phyloP scores from a whole-genome alignment of 2,797 vertebrate species.

The Poeciliopsis turneri region DNA sequence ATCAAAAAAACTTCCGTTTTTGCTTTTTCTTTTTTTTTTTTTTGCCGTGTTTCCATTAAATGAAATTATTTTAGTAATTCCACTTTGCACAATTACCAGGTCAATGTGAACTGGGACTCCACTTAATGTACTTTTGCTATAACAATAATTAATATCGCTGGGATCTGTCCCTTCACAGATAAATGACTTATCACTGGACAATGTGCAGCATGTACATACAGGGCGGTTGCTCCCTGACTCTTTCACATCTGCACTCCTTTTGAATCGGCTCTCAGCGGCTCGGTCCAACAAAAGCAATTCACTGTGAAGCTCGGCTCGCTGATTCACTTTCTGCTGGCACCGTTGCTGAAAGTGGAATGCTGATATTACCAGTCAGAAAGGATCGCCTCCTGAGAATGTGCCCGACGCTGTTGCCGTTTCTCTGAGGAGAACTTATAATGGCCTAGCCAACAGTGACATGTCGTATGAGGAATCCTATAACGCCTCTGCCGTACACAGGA shows the following conservation, averaged over 20 bases:
- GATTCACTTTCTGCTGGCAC: slow-evolving; percentile 34
- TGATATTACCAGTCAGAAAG: slow-evolving; percentile 25
- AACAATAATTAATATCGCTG: background rate
- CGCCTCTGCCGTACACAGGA: slow-evolving; percentile 21
- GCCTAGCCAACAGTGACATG: slow-evolving; percentile 31
- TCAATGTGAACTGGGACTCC: background rate
- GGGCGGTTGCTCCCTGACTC: background rate
- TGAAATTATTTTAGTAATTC: too few relatives aligned
- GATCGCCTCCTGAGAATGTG: slow-evolving; percentile 23
- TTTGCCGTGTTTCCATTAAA: too few relatives aligned
- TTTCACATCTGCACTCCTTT: slow-evolving; percentile 5
- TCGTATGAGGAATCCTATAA: slow-evolving; percentile 32
- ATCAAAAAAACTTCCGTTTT: too few relatives aligned
- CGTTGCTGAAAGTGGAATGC: slow-evolving; percentile 21
- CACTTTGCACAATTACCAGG: too few relatives aligned
- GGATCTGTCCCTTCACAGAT: background rate
- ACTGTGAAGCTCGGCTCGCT: slow-evolving; percentile 20
- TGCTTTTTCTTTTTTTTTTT: too few relatives aligned
- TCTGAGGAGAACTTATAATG: slow-evolving; percentile 22
- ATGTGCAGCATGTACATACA: background rate
- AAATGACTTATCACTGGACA: slow-evolving; percentile 1
- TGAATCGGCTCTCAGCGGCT: background rate
- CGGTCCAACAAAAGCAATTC: slow-evolving; percentile 10
- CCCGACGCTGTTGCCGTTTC: slow-evolving; percentile 12
- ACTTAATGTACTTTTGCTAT: background rate